A percentile compares a stretch with the other conserved stretches of the same genome.
Conservation (phyloP, 23 tunicate genomes). For the Ciona savignyi region DNA sequence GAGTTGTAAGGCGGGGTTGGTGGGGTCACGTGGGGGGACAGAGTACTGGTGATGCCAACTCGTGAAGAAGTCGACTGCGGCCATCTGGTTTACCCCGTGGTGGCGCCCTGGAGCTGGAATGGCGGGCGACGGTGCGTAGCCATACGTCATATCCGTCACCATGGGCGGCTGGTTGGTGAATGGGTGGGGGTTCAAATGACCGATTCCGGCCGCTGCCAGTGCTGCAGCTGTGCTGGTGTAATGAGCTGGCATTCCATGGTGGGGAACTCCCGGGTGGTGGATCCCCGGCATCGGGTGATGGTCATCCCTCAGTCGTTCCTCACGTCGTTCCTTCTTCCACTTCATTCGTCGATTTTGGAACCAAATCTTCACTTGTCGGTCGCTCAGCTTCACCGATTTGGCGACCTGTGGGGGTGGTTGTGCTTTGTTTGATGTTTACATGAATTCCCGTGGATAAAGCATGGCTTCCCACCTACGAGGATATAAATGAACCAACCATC, state of each 20-base stretch:
- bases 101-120: constrained; percentile 32
- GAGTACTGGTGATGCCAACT: constrained; percentile 55
- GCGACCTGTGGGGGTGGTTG: no score
- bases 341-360: constrained; percentile 99
- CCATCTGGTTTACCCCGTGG: constrained; percentile 45
- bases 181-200: constrained; percentile 36
- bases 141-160: constrained; percentile 45
- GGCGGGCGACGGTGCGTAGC: constrained; percentile 38
- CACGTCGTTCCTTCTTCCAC: constrained; percentile 96
- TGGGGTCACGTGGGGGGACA: constrained; percentile 46
- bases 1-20: constrained; percentile 36
- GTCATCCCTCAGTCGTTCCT: constrained; percentile 59
- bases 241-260: constrained; percentile 9
- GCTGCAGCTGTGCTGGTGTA: constrained; percentile 78
- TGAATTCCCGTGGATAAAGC: no score
- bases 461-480: no score
- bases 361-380: constrained; percentile 91
- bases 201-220: constrained; percentile 51
- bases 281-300: constrained; percentile 39
- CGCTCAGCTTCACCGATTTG: constrained; percentile 59
- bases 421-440: no score
- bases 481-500: no score
- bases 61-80: constrained; percentile 61
- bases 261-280: constrained; percentile 34
- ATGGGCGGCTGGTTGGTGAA: constrained; percentile 28